These are phyloP conservation scores for Dipodomys ordii DNA, from an alignment of 2,113 vertebrate genomes.

Conservation along the genomic window DNA sequence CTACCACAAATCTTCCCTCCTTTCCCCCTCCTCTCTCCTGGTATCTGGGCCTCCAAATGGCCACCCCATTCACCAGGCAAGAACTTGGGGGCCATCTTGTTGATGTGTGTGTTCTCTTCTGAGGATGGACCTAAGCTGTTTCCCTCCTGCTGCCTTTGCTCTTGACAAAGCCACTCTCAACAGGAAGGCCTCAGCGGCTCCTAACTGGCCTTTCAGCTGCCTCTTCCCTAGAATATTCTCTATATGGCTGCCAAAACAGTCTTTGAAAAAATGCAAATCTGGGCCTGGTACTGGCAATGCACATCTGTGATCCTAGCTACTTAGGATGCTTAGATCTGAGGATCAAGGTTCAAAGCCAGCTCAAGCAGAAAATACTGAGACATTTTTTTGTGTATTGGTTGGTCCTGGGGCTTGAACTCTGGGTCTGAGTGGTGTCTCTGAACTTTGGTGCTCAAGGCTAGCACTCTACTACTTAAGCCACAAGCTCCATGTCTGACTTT, in stretches of 20 bases:
- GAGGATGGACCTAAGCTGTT: not conserved
- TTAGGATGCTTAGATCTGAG: not conserved
- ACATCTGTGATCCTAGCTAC: not conserved
- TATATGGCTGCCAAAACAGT: accelerated
- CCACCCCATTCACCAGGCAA: not conserved
- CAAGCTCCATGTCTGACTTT: too few species aligned
- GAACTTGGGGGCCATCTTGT: not conserved
- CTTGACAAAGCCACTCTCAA: not conserved
- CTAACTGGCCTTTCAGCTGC: not conserved
- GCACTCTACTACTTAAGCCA: too few species aligned
- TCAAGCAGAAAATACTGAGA: too few species aligned
- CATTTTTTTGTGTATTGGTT: too few species aligned
- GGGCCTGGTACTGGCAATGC: not conserved
- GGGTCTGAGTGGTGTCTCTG: too few species aligned
- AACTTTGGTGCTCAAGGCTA: too few species aligned
- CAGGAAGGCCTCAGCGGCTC: not conserved
- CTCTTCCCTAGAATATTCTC: not conserved
- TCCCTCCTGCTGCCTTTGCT: not conserved
- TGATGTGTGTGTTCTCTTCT: not conserved
- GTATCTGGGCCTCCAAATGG: too few species aligned
- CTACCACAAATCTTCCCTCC: not conserved
- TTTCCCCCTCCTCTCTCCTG: too few species aligned
- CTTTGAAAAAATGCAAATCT: not conserved
- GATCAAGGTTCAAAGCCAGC: not conserved
- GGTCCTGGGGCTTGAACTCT: too few species aligned